These are phyloP conservation scores for Heterodera filipjevi DNA, from an alignment of 2,888 invertebrate species.

Conservation along the genomic window DNA sequence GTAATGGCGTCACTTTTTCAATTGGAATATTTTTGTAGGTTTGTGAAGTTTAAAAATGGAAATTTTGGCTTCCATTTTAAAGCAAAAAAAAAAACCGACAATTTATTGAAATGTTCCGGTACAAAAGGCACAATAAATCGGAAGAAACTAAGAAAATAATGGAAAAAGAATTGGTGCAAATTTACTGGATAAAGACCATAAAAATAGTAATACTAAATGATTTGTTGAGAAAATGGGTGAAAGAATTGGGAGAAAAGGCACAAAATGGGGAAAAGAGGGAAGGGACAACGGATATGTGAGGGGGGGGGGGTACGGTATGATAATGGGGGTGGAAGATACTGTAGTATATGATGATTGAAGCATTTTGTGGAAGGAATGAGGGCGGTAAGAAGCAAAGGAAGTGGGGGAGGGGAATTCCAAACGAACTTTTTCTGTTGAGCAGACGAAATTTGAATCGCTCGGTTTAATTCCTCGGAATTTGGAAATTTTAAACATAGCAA, in stretches of 20 bases:
- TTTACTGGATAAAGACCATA: not conserved
- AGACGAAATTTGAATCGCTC: too few species aligned
- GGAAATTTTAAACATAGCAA: not conserved
- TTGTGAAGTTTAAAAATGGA: not conserved
- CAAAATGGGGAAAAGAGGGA: not conserved
- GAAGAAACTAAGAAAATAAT: not conserved
- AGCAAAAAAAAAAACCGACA: not conserved
- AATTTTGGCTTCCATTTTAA: not conserved
- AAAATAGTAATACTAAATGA: not conserved
- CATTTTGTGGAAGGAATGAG: not conserved
- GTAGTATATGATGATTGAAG: not conserved
- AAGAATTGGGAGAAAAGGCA: not conserved
- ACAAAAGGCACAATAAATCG: constrained; percentile 16
- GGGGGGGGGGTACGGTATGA: not conserved
- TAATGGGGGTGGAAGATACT: not conserved
- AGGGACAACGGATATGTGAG: not conserved
- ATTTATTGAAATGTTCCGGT: not conserved
- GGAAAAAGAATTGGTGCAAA: not conserved
- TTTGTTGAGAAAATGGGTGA: not conserved
- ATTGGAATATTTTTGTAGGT: not conserved
- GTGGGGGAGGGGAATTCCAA: not conserved
- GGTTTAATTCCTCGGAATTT: too few species aligned
- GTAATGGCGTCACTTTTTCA: not conserved
- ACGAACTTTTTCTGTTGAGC: too few species aligned
- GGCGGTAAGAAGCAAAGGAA: not conserved